Conservation (phyloP, 2,888 invertebrate species). For the Hemaris fuciformis region DNA sequence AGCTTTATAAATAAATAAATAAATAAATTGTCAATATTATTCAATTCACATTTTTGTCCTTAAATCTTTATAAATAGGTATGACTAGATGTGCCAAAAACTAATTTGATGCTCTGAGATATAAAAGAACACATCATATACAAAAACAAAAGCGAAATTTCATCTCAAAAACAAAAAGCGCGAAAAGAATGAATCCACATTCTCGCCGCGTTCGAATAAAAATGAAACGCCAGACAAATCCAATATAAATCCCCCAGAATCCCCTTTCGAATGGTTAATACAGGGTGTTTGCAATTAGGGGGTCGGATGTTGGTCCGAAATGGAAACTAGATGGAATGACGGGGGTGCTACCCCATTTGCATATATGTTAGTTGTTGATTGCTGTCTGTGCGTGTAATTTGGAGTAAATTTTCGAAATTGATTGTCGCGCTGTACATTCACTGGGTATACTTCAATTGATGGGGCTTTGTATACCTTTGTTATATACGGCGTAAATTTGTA, state of each 20-base stretch:
- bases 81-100: too few relatives aligned
- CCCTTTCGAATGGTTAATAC: slow-evolving; percentile 43
- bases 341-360: slow-evolving; percentile 15
- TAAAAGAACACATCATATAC: not conserved
- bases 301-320: slow-evolving; percentile 44
- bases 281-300: slow-evolving; percentile 44
- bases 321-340: slow-evolving; percentile 38
- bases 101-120: not conserved
- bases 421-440: not conserved
- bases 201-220: slow-evolving; percentile 26
- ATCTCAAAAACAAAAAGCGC: not conserved
- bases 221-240: slow-evolving; percentile 29
- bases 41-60: too few relatives aligned
- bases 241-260: slow-evolving; percentile 36
- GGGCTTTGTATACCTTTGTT: too few relatives aligned
- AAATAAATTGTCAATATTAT: too few relatives aligned
- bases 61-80: too few relatives aligned
- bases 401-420: slow-evolving; percentile 5
- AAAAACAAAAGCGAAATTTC: not conserved
- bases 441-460: not conserved
- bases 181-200: slow-evolving; percentile 22
- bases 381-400: slow-evolving; percentile 7
- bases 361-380: slow-evolving; percentile 9
- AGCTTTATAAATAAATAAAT: too few relatives aligned
- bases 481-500: too few relatives aligned